phyloP scores from a whole-genome alignment of 1,140 invertebrate species.

The Pogonomyrmex californicus region DNA sequence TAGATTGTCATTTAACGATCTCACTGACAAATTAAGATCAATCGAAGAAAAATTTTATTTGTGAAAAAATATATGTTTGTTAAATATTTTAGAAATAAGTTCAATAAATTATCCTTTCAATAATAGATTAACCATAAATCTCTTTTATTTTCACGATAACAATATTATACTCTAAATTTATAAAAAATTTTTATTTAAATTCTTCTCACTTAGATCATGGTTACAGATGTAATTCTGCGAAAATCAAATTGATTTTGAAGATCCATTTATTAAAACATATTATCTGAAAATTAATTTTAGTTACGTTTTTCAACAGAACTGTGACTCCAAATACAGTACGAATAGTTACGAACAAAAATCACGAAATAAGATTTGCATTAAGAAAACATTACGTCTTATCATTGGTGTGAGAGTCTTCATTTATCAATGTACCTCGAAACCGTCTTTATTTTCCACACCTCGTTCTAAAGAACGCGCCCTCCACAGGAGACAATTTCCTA shows the following conservation, averaged over 20 bases:
- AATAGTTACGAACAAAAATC: not conserved
- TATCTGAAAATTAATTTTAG: not conserved
- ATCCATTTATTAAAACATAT: not conserved
- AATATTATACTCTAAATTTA: not conserved
- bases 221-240: not conserved
- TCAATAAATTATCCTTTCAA: not conserved
- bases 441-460: not conserved
- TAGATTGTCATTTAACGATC: not conserved
- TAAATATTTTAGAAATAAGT: not conserved
- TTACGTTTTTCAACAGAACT: not conserved
- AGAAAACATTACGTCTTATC: constrained; percentile 3
- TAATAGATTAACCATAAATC: not conserved
- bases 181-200: not conserved
- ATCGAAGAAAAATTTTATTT: not conserved
- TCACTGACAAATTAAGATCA: not conserved
- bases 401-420: not conserved
- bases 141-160: not conserved
- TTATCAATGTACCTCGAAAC: constrained; percentile 15
- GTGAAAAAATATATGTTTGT: not conserved
- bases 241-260: not conserved
- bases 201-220: not conserved
- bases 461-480: not conserved
- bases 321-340: not conserved
- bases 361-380: not conserved
- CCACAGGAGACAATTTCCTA: constrained; percentile 18